These are phyloP conservation scores for Babylonia areolata DNA, from an alignment of 1,140 invertebrate genomes.

Conservation along the genomic window DNA sequence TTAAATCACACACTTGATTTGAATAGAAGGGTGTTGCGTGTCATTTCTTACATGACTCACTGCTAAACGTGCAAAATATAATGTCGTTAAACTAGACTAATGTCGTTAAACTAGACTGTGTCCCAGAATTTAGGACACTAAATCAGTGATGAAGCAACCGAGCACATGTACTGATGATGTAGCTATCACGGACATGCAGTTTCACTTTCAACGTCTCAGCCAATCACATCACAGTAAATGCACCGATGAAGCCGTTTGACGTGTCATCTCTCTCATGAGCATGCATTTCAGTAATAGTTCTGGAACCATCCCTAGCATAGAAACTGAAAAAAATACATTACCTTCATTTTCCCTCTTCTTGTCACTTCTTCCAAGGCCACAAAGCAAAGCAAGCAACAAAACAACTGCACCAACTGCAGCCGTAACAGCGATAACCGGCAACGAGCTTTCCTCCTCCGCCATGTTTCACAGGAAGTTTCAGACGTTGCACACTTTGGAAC, in stretches of 20 bases:
- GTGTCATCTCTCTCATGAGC: not conserved
- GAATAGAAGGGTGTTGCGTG: too few species aligned
- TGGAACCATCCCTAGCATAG: not conserved
- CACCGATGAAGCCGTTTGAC: not conserved
- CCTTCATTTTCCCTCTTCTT: conserved; percentile 44
- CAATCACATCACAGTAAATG: too few species aligned
- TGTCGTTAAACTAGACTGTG: too few species aligned
- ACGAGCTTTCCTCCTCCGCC: conserved; percentile 45
- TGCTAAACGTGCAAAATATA: too few species aligned
- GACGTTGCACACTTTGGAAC: not conserved
- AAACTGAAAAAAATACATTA: conserved; percentile 4
- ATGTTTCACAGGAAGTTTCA: conserved; percentile 34
- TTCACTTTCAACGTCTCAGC: not conserved
- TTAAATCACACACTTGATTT: too few species aligned
- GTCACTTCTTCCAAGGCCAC: conserved; percentile 54
- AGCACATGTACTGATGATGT: too few species aligned
- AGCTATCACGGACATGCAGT: not conserved
- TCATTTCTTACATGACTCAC: too few species aligned
- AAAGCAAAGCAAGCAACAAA: conserved; percentile 62
- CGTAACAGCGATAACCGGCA: conserved; percentile 65
- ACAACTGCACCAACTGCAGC: conserved; percentile 67
- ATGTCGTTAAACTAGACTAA: too few species aligned
- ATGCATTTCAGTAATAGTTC: not conserved
- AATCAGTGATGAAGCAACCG: too few species aligned
- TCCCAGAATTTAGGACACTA: too few species aligned